Conservation (phyloP, 2,888 invertebrate genomes). For the Calliopum simillimum region DNA sequence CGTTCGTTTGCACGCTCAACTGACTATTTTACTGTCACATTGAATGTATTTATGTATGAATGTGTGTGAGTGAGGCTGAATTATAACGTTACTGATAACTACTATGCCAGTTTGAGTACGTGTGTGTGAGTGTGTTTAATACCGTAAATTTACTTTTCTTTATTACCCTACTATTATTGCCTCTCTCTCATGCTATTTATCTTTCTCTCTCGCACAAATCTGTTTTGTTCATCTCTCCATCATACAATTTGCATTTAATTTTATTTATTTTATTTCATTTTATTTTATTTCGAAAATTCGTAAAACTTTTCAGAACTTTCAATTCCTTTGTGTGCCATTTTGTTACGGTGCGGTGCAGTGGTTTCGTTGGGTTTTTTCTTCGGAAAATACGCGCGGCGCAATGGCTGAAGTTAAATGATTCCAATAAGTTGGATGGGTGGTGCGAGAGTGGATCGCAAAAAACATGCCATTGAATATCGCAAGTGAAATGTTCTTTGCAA, state of each 20-base stretch:
- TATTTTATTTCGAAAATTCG: slow-evolving; percentile 12
- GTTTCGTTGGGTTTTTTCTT: not conserved
- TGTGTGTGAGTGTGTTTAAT: not conserved
- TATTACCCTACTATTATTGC: not conserved
- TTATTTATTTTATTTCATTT: slow-evolving; percentile 7
- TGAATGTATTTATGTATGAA: too few relatives aligned
- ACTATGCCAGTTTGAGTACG: not conserved
- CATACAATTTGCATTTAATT: slow-evolving; percentile 33
- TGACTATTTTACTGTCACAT: not conserved
- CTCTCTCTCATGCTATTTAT: not conserved
- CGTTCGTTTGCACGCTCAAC: slow-evolving; percentile 4
- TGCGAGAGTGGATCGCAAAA: not conserved
- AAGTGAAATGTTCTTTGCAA: slow-evolving; percentile 18
- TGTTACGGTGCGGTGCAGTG: not conserved
- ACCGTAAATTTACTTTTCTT: slow-evolving; percentile 8
- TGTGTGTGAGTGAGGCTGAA: slow-evolving; percentile 1
- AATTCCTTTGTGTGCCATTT: slow-evolving; percentile 32
- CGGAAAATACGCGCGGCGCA: not conserved
- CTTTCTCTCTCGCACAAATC: not conserved
- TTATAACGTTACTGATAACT: slow-evolving; percentile 21
- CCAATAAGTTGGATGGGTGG: not conserved
- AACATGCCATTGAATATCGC: slow-evolving; percentile 9
- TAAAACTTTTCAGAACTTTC: slow-evolving; percentile 33
- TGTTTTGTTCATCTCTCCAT: not conserved
- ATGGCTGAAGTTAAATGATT: not conserved